These are phyloP conservation scores for Acanthopleura granulata DNA, from an alignment of 2,888 invertebrate species.

Conservation along the genomic window DNA sequence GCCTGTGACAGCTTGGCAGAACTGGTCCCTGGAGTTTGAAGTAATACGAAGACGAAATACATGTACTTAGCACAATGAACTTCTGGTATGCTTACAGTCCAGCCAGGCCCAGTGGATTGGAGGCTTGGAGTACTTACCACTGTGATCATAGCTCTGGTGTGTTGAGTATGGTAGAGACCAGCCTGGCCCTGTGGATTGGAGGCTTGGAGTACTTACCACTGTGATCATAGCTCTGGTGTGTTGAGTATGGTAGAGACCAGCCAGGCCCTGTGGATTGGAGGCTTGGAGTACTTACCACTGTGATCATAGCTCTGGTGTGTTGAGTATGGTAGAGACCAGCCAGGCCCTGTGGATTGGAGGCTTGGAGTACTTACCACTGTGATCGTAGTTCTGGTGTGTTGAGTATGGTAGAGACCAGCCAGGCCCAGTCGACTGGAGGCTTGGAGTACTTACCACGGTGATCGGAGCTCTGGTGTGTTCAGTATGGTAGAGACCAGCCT, in stretches of 20 bases:
- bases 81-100: no score
- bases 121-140: constrained; percentile 74
- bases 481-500: constrained; percentile 90
- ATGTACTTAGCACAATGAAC: no score
- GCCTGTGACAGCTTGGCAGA: no score
- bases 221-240: constrained; percentile 75
- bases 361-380: constrained; percentile 88
- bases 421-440: constrained; percentile 93
- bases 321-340: constrained; percentile 88
- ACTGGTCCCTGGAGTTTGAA: no score
- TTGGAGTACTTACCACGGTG: constrained; percentile 87
- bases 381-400: constrained; percentile 76
- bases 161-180: constrained; percentile 87
- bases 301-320: constrained; percentile 75
- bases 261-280: constrained; percentile 93
- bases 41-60: no score
- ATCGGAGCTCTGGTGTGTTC: constrained; percentile 76
- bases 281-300: constrained; percentile 91
- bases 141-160: constrained; percentile 75
- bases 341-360: constrained; percentile 95
- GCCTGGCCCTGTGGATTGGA: constrained; percentile 91
- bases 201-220: constrained; percentile 93
- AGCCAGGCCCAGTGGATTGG: no score
- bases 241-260: constrained; percentile 89
- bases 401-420: constrained; percentile 89